Conservation (phyloP, 2,888 invertebrate species). For the Rhaphigaster nebulosa region DNA sequence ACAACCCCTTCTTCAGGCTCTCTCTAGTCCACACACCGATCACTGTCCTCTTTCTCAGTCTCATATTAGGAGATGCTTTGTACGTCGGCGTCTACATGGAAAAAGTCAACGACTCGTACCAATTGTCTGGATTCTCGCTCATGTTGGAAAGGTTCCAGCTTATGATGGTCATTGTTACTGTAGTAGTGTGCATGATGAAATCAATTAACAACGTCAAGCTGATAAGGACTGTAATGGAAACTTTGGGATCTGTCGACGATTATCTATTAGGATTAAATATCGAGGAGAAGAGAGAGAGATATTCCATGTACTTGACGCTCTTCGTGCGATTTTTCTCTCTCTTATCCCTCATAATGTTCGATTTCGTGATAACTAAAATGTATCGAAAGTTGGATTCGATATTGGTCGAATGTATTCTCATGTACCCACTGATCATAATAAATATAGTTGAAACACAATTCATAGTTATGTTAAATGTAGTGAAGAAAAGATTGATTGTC, state of each 20-base stretch:
- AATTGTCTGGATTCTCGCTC: conserved; percentile 61
- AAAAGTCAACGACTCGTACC: conserved; percentile 59
- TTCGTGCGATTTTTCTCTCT: conserved; percentile 51
- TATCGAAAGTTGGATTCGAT: not conserved
- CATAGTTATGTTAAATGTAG: conserved; percentile 60
- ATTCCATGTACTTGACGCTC: conserved; percentile 42
- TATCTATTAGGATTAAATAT: conserved; percentile 58
- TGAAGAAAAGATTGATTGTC: conserved; percentile 49
- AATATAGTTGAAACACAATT: conserved; percentile 60
- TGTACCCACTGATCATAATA: conserved; percentile 59
- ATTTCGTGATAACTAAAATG: conserved; percentile 51
- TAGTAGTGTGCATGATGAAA: conserved; percentile 55
- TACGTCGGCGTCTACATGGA: conserved; percentile 61
- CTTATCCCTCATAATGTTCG: conserved; percentile 50
- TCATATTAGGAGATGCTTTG: conserved; percentile 14
- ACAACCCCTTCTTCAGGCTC: conserved; percentile 53
- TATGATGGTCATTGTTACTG: conserved; percentile 53
- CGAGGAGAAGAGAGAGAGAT: conserved; percentile 45
- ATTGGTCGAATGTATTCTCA: conserved; percentile 60
- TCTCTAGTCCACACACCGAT: conserved; percentile 7
- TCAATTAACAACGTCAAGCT: conserved; percentile 57
- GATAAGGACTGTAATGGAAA: conserved; percentile 58
- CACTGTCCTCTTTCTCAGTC: conserved; percentile 42
- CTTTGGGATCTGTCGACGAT: conserved; percentile 57
- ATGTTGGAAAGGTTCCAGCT: conserved; percentile 61